Evolutionary conservation across 64 coral and sea anemone species (phyloP), one percentile per base, ranked within the genome.

Genomic region (Cladopsammia gracilis): DNA sequence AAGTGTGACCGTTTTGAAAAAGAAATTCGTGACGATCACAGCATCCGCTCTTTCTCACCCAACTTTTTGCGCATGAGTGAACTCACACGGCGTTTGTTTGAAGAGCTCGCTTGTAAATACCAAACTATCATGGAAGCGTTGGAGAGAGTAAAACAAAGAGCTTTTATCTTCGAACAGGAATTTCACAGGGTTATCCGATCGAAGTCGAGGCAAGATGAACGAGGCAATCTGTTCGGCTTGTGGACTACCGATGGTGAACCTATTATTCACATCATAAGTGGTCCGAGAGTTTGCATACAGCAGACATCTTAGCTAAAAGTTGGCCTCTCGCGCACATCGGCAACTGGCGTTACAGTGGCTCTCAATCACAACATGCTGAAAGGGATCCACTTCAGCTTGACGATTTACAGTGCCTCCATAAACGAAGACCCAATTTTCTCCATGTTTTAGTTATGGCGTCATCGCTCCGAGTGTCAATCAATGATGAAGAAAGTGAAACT

Each of bases 191-290:
- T 49, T 73, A 75, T 92, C 65, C 34, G 34, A 34, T 15, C 10
- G 43, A 82, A 14, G 80, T 6, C 3, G 1, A 57, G 58, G 62
- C 59, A 69, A 42, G 7, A 25, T 44, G 56, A 10, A 6, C 3
- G 26, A 20, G 95, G 95, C 14, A 62, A 83, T 56, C 23, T 96
- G 16, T 93, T 93, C 12, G 95, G 95, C 50, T 67, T 96, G 67
- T 96, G 89, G 77, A 96, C 95, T 25, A 83, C 82, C 15, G 88
- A 86, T 4, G 73, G 62, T n/a, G 90, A 96, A 26, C 90, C 95
- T 10, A 90, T 96, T 10, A 62, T 96, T 61, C 90, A 92, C 16
- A 42, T 96, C 49, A 34, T 92, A n/a, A 82, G 49, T 47, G 65
- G 64, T 15, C 70, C 70, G 34, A 34, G 34, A 34, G 34, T 34